Base-by-base conservation (phyloP, 2,113 vertebrate genomes). In the Ophiodon elongatus region DNA sequence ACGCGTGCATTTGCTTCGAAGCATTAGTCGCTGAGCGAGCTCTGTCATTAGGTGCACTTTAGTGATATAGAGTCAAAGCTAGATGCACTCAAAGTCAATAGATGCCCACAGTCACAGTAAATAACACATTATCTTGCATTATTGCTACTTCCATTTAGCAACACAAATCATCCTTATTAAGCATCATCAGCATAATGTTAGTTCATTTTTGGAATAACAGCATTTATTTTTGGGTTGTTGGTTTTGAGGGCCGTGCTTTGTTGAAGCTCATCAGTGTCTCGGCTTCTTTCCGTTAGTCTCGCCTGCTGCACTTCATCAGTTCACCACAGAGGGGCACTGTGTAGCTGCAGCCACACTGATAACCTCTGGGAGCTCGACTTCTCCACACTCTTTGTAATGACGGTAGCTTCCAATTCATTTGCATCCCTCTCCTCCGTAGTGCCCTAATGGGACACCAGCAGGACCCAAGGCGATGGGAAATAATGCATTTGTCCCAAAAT, bases 401-500 rank as follows among this genome's bases (percentile, higher is more conserved):
- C 27, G 57, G 88, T 41, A 86, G 88, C 79, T 74, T 50, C 76
- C 41, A 45, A 85, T 90, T 91, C 77, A 92, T 93, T 94, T 93
- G 85, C 90, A 90, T 92, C 82, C 68, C 76, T 89, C 76, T 89
- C 78, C 87, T 85, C 84, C 43, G 43, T 84, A 82, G 81, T 86
- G 82, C 79, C 85, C 87, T 94, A 93, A 94, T 93, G 93, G 93
- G 91, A 91, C 89, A 85, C 73, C 87, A 87, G 75, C 81, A 41
- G 89, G 72, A 89, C 87, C 84, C 19, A 19, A 75, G 85, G 91
- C 29, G 79, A 50, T 80, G 65, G 82, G 72, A 91, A 90, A 93
- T 91, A 90, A 91, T 82, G 85, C 85, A 79, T 91, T 94, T 91
- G 79, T 90, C 91, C 87, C 73, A 89, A 94, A 93, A 92, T 92